These are phyloP conservation scores for Cyclophora albipunctata DNA, from an alignment of 2,888 invertebrate species.

Conservation along the genomic window DNA sequence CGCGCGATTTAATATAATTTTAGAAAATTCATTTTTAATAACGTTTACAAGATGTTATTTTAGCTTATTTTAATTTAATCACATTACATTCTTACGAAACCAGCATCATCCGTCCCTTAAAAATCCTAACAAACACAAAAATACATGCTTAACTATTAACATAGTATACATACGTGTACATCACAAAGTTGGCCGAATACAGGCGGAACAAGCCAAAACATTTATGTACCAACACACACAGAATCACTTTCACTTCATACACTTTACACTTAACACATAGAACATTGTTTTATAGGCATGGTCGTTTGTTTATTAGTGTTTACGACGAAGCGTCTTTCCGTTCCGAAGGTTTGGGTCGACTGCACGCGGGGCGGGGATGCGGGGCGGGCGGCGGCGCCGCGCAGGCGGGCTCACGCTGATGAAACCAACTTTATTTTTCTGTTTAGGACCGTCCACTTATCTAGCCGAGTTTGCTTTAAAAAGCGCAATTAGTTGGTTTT, in stretches of 20 bases:
- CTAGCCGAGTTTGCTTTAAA: conserved; percentile 33
- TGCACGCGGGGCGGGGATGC: conserved; percentile 30
- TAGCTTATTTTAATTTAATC: too few species aligned
- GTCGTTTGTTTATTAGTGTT: conserved; percentile 12
- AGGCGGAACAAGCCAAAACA: too few species aligned
- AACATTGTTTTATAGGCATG: neutral
- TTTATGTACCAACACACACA: neutral
- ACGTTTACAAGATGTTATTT: too few species aligned
- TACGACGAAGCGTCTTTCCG: conserved; percentile 28
- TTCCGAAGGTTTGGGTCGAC: conserved; percentile 32
- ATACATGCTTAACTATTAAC: neutral
- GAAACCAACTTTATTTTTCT: conserved; percentile 38
- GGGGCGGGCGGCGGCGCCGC: conserved; percentile 37
- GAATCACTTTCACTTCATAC: conserved; percentile 3
- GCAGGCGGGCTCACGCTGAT: conserved; percentile 32
- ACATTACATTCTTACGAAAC: too few species aligned
- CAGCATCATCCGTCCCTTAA: neutral
- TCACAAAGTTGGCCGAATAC: neutral
- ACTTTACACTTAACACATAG: conserved; percentile 1
- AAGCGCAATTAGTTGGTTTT: conserved; percentile 30
- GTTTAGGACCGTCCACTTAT: conserved; percentile 45
- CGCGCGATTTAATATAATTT: too few species aligned
- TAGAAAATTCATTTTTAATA: too few species aligned
- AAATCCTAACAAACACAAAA: neutral
- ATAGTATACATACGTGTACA: neutral